These are phyloP conservation scores for Charanyca ferruginea DNA, from an alignment of 2,888 invertebrate genomes.

Conservation along the genomic window DNA sequence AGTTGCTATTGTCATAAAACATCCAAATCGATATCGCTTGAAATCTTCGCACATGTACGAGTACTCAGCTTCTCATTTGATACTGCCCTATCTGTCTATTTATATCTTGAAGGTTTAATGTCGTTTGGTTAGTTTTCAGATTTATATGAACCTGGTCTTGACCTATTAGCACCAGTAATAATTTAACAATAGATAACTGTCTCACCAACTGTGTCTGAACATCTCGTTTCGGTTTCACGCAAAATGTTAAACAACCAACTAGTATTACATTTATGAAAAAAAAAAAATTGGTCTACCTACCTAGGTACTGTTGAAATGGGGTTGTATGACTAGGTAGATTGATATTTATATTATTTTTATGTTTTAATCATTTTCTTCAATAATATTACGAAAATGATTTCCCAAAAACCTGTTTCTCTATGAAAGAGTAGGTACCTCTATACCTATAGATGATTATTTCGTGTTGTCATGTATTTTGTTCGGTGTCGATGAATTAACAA, in stretches of 20 bases:
- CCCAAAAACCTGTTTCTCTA: neutral
- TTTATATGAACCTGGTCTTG: conserved; percentile 1
- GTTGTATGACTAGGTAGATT: no score
- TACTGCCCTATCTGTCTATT: conserved; percentile 2
- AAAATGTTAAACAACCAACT: conserved; percentile 19
- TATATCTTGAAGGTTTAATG: conserved; percentile 18
- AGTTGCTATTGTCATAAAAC: conserved; percentile 44
- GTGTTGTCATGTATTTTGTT: neutral
- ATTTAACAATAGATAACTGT: conserved; percentile 21
- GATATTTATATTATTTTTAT: no score
- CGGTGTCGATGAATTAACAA: conserved; percentile 11
- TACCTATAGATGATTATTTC: conserved; percentile 12
- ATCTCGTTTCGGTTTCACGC: conserved; percentile 9
- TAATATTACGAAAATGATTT: neutral
- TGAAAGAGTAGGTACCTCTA: neutral
- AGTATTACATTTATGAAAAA: conserved; percentile 6
- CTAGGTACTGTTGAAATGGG: neutral
- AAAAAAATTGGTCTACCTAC: neutral
- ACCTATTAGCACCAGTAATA: conserved; percentile 18
- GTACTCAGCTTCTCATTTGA: conserved; percentile 13
- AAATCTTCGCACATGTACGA: conserved; percentile 37
- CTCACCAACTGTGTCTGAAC: conserved; percentile 17
- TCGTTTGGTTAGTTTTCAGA: conserved; percentile 12
- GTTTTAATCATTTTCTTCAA: neutral
- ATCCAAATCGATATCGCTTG: conserved; percentile 39